Evolutionary conservation across 2,113 vertebrate genomes (phyloP).

Genomic region (Spea bombifrons): DNA sequence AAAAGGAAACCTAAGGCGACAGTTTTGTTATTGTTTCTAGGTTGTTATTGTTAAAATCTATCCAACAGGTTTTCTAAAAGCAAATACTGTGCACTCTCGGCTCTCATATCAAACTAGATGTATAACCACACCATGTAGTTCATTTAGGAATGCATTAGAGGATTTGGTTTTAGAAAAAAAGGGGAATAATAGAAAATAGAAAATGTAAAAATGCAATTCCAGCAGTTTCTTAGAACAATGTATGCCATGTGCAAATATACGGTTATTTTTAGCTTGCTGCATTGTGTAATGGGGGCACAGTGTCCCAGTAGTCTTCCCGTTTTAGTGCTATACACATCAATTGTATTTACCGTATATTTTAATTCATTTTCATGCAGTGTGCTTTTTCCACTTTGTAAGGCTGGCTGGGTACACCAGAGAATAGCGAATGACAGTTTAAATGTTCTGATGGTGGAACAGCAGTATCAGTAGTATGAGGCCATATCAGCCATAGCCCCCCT

Average conservation of each 20-base stretch:
- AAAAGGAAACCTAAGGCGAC: too few relatives aligned
- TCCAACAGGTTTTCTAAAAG: too few relatives aligned
- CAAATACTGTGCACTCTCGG: too few relatives aligned
- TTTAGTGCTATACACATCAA: neutral
- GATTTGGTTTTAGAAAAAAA: neutral
- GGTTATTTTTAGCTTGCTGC: constrained; percentile 17
- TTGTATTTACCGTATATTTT: neutral
- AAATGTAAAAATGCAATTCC: neutral
- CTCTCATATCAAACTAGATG: too few relatives aligned
- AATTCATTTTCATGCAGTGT: constrained; percentile 7
- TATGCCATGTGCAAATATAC: neutral
- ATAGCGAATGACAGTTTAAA: too few relatives aligned
- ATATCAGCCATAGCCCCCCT: too few relatives aligned
- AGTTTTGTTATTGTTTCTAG: too few relatives aligned
- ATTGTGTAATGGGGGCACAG: constrained; percentile 2
- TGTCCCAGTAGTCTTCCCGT: neutral
- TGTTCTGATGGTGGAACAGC: too few relatives aligned
- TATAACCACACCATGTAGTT: too few relatives aligned
- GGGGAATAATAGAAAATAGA: neutral
- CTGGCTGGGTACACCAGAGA: too few relatives aligned
- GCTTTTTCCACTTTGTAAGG: neutral
- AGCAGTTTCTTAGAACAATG: constrained; percentile 5
- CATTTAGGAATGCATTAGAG: neutral
- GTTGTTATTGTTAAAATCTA: too few relatives aligned
- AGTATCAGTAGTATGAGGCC: too few relatives aligned